Evolutionary conservation across 2,888 invertebrate genomes (phyloP), one percentile per base, ranked within the genome.

Genomic region (Actias luna): DNA sequence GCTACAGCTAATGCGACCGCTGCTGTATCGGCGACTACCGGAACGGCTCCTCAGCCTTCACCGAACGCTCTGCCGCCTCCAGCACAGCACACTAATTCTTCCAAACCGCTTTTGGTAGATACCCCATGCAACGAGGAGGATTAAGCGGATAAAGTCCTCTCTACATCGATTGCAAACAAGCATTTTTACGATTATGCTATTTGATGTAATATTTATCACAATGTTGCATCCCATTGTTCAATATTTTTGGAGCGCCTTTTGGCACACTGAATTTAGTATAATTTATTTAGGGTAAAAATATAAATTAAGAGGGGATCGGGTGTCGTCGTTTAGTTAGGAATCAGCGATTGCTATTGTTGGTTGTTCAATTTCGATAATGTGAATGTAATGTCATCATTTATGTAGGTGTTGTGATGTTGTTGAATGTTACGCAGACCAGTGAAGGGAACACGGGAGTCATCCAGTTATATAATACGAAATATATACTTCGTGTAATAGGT

Each of bases 61-160:
- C 87, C 84, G 46, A 84, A 80, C 67, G 72, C 85, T 36, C 69
- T 83, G 66, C 81, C 84, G 60, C 73, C 84, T 36, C 67, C 83
- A 12, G 76, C 84, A 62, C 87, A 80, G 71, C 89, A 89, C 71
- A 77, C 83, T 35, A 79, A 84, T 62, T 72, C 83, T 25, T 78
- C 85, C 58, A 92, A 91, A 73, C 92, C 92, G 65, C 80, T 92
- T 68, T 84, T 92, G 59, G 92, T 92, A 57, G 92, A 92, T 71
- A 89, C 90, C 35, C 89, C 89, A 31, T 88, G 88, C 74, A 91
- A 85, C 42, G 92, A 92, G 77, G 92, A 92, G 77, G 88, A 92
- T 67, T 91, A 90, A 75, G 64, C 64, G 50, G 59, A 16, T 59
- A 27, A 39, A 50, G 31, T 36, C 50, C 8, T 29, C 16, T 2